These are phyloP conservation scores for Oreochromis spilurus DNA, from an alignment of 2,113 vertebrate genomes.

Conservation along the genomic window DNA sequence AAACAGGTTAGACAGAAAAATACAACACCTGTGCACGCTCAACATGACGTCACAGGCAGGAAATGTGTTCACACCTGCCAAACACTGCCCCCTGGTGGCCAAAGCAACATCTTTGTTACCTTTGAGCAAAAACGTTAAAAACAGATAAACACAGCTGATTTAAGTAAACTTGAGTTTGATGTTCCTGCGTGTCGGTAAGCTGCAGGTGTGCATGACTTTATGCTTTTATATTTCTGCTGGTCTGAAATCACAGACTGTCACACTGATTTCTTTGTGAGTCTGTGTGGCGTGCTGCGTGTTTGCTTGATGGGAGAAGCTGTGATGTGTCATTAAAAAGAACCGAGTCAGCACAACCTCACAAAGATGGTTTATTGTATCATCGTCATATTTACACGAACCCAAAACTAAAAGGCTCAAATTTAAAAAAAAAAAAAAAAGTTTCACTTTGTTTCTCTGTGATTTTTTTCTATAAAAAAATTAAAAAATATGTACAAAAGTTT, in stretches of 20 bases:
- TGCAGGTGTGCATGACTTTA: not conserved
- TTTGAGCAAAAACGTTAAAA: not conserved
- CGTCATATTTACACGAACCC: not conserved
- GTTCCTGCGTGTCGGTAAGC: fast-evolving
- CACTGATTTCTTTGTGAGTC: not conserved
- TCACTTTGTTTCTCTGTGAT: not conserved
- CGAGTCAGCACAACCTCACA: not conserved
- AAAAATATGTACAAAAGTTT: conserved; percentile 5
- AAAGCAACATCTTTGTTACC: not conserved
- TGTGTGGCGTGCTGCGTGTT: not conserved
- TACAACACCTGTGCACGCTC: not conserved
- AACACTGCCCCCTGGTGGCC: not conserved
- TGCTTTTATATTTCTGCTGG: fast-evolving
- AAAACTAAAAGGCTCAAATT: not conserved
- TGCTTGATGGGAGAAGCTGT: not conserved
- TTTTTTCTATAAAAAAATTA: not conserved
- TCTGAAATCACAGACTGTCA: fast-evolving
- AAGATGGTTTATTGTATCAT: not conserved
- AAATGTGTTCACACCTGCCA: not conserved
- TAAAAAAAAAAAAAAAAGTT: not conserved
- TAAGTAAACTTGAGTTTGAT: fast-evolving
- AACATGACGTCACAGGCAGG: not conserved
- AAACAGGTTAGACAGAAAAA: not conserved
- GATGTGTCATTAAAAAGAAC: not conserved
- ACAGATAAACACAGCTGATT: not conserved